Conservation (phyloP, 2,888 invertebrate species). For the Temnothorax rugatulus region DNA sequence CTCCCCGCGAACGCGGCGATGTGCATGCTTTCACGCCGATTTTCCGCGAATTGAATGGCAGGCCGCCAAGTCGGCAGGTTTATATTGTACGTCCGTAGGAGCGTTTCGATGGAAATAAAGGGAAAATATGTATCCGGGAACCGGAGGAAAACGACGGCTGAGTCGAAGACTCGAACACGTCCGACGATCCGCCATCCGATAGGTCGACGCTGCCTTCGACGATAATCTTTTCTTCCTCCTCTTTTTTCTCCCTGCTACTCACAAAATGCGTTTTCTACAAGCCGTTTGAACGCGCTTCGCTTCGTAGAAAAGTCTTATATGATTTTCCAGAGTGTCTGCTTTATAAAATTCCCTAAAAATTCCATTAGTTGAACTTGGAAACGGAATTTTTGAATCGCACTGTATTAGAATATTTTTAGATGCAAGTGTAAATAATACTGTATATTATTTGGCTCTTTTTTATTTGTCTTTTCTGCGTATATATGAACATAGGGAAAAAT, state of each 20-base stretch:
- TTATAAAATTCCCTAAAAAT: not conserved
- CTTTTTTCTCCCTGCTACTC: not conserved
- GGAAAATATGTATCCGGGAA: conserved; percentile 34
- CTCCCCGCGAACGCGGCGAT: not conserved
- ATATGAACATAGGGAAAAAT: not conserved
- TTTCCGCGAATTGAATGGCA: conserved; percentile 66
- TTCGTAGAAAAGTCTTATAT: not conserved
- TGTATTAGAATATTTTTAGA: not conserved
- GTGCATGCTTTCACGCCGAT: conserved; percentile 55
- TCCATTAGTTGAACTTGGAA: not conserved
- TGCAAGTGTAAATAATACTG: not conserved
- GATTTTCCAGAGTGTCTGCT: not conserved
- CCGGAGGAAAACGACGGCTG: conserved; percentile 16
- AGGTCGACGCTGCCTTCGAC: conserved; percentile 21
- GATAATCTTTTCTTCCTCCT: conserved; percentile 17
- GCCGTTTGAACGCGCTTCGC: conserved; percentile 9
- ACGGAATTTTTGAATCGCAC: not conserved
- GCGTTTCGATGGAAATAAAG: conserved; percentile 41
- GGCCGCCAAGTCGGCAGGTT: conserved; percentile 59
- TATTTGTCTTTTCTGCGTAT: not conserved
- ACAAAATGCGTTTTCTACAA: conserved; percentile 32
- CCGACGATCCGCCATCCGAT: conserved; percentile 22
- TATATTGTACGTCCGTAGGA: conserved; percentile 51
- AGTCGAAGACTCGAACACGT: conserved; percentile 7
- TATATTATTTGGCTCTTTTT: not conserved